phyloP scores from a whole-genome alignment of 2,888 invertebrate species.

The Gymnoscelis rufifasciata region DNA sequence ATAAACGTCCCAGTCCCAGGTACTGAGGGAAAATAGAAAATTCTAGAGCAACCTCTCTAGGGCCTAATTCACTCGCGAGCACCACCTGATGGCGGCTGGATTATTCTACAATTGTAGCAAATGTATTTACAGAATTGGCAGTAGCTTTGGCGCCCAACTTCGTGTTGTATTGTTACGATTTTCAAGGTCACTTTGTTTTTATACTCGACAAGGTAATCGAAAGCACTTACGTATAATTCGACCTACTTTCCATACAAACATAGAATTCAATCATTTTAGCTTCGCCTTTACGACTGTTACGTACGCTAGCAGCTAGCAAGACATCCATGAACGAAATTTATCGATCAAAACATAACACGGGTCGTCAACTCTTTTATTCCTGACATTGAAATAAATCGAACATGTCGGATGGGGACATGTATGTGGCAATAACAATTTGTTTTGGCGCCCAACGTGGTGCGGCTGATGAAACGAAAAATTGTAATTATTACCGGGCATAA shows the following conservation, averaged over 20 bases:
- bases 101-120: neutral
- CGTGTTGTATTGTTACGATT: neutral
- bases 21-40: slow-evolving; percentile 34
- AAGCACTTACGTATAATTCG: slow-evolving; percentile 7
- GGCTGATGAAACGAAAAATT: slow-evolving; percentile 37
- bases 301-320: slow-evolving; percentile 11
- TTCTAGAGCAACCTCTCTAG: slow-evolving; percentile 28
- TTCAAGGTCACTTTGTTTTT: slow-evolving; percentile 1
- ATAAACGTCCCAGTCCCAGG: slow-evolving; percentile 44
- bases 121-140: slow-evolving; percentile 7
- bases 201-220: slow-evolving; percentile 9
- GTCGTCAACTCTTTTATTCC: slow-evolving; percentile 26
- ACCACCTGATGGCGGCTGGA: slow-evolving; percentile 6
- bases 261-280: slow-evolving; percentile 11
- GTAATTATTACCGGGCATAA: slow-evolving; percentile 19
- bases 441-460: slow-evolving; percentile 46
- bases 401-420: slow-evolving; percentile 18
- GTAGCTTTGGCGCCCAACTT: slow-evolving; percentile 1
- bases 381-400: slow-evolving; percentile 27
- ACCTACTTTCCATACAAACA: slow-evolving; percentile 13
- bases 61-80: slow-evolving; percentile 24
- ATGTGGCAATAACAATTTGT: slow-evolving; percentile 34
- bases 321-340: slow-evolving; percentile 18
- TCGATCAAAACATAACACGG: slow-evolving; percentile 23
- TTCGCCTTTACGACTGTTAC: slow-evolving; percentile 12